These are phyloP conservation scores for Serripes groenlandicus DNA, from an alignment of 2,888 invertebrate genomes.

Conservation along the genomic window DNA sequence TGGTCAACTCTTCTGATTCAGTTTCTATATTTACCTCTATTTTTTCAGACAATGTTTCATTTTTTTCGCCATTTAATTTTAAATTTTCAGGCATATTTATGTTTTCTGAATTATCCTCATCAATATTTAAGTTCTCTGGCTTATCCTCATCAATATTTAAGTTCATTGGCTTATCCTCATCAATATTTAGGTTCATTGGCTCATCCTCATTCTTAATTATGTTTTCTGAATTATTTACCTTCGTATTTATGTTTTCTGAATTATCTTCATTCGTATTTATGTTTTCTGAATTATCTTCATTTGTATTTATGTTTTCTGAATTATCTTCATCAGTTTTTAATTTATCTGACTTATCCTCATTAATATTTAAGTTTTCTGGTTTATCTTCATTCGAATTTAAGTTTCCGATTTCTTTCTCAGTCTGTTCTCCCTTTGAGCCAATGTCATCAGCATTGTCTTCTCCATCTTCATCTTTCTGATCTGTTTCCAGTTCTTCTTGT, in stretches of 20 bases:
- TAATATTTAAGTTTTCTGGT: background rate
- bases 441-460: too few relatives aligned
- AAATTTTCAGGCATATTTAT: too few relatives aligned
- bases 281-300: background rate
- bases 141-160: too few relatives aligned
- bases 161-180: too few relatives aligned
- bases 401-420: background rate
- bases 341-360: background rate
- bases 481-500: background rate
- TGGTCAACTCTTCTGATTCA: too few relatives aligned
- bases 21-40: too few relatives aligned
- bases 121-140: too few relatives aligned
- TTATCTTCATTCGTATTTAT: background rate
- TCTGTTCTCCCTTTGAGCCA: background rate
- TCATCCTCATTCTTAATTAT: background rate
- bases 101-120: too few relatives aligned
- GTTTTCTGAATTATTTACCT: background rate
- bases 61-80: too few relatives aligned
- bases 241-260: too few relatives aligned
- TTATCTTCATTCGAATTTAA: background rate
- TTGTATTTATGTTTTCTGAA: background rate
- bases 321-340: background rate
- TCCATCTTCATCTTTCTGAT: background rate
- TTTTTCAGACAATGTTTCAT: too few relatives aligned
- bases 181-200: too few relatives aligned